These are phyloP conservation scores for Campaea margaritaria DNA, from an alignment of 2,888 invertebrate species.

Conservation along the genomic window DNA sequence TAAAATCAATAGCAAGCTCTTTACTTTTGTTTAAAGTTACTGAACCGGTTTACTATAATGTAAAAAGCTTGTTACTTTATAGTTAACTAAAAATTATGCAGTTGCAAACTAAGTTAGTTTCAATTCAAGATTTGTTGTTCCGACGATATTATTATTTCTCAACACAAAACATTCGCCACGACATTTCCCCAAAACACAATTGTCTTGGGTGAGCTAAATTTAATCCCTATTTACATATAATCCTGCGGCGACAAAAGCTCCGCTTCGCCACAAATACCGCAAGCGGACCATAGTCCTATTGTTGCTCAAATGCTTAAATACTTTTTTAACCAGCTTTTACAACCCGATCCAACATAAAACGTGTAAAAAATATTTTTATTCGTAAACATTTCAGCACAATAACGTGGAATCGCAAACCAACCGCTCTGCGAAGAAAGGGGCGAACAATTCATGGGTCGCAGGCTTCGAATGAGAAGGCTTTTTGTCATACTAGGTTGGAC, in stretches of 20 bases:
- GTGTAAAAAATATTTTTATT: slow-evolving; percentile 35
- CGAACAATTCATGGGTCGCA: slow-evolving; percentile 63
- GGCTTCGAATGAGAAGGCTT: slow-evolving; percentile 56
- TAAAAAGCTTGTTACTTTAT: too few species aligned
- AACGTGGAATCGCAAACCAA: slow-evolving; percentile 50
- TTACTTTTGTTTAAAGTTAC: too few species aligned
- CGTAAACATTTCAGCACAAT: slow-evolving; percentile 53
- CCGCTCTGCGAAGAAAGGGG: slow-evolving; percentile 52
- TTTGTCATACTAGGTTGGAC: slow-evolving; percentile 31
- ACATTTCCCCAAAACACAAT: neutral
- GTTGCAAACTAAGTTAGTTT: too few species aligned
- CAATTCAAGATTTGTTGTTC: too few species aligned
- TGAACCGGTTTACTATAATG: too few species aligned
- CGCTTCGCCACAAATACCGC: slow-evolving; percentile 1
- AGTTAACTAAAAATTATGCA: too few species aligned
- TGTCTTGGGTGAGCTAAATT: neutral
- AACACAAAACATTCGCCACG: too few species aligned
- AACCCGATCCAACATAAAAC: slow-evolving; percentile 8
- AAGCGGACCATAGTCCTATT: slow-evolving; percentile 18
- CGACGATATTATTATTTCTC: too few species aligned
- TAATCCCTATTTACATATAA: slow-evolving; percentile 5
- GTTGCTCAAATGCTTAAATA: slow-evolving; percentile 18
- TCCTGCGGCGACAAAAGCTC: slow-evolving; percentile 3
- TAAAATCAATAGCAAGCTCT: too few species aligned
- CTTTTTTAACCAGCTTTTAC: slow-evolving; percentile 18